Conservation (phyloP, 2,888 invertebrate genomes). For the Sinopyrophorus schimmeli region DNA sequence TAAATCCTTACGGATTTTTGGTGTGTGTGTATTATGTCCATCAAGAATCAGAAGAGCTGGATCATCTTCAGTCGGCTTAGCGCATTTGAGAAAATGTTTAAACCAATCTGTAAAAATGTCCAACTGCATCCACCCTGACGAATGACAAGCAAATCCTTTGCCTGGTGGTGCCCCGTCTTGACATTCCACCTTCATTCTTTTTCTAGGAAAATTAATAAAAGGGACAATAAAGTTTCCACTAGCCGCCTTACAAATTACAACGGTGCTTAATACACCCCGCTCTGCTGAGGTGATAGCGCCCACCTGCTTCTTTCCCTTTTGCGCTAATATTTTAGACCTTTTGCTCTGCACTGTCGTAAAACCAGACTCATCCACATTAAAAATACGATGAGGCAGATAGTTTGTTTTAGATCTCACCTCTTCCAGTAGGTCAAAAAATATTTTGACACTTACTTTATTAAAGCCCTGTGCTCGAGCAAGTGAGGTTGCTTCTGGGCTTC, state of each 20-base stretch:
- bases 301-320: conserved; percentile 37
- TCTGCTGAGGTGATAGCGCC: conserved; percentile 37
- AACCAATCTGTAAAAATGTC: conserved; percentile 43
- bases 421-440: conserved; percentile 13
- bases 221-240: conserved; percentile 40
- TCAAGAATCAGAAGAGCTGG: conserved; percentile 44
- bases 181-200: conserved; percentile 41
- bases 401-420: conserved; percentile 29
- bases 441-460: conserved; percentile 23
- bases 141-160: conserved; percentile 39
- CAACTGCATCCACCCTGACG: conserved; percentile 43
- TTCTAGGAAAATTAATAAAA: conserved; percentile 43
- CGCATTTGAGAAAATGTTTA: conserved; percentile 41
- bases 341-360: conserved; percentile 37
- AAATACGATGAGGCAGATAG: conserved; percentile 32
- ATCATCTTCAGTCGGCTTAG: conserved; percentile 36
- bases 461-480: conserved; percentile 30
- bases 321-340: conserved; percentile 31
- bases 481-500: conserved; percentile 28
- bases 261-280: conserved; percentile 39
- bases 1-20: too few species aligned
- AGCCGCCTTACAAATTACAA: conserved; percentile 40
- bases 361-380: conserved; percentile 42
- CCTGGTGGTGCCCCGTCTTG: conserved; percentile 43
- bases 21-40: conserved; percentile 45